Evolutionary conservation across 2,113 vertebrate species (phyloP), one percentile per base, ranked within the genome.

Genomic region (Dipodomys stephensi): DNA sequence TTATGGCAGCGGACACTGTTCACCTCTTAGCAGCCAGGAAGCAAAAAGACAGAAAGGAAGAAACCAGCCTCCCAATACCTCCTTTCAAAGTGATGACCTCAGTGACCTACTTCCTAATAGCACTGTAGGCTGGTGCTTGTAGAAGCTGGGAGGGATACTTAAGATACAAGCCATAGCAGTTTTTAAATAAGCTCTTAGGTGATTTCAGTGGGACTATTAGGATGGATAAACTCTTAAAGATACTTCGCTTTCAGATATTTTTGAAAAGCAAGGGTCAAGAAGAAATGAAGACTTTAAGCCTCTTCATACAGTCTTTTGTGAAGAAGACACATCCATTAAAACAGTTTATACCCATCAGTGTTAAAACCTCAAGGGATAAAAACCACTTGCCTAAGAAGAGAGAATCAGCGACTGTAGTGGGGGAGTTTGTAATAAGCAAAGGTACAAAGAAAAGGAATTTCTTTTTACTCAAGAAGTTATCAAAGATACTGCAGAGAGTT

Each of bases 231-330:
- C 67, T 91, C 60, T 71, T 20, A 44, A 27, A 7, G 27, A 80
- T 35, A 35, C 11, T 28, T 91, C 65, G 8, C 35, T 76, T 88
- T 67, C 72, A 86, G 81, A 71, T 35, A 49, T 27, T 62, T 64
- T 67, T 81, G 13, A 78, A 83, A 94, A 93, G 49, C 57, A 79
- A 35, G 8, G 4, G 11, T 90, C 16, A 88, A 90, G 64, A 90
- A 86, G 30, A 94, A 93, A 81, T 64, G 18, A 94, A 44, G 22
- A 85, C 22, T 22, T 68, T 44, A 95, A 90, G 44, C 8, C 49
- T 91, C 78, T 91, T 77, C 49, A 88, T 39, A 65, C 49, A 44
- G n/a, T 77, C 64, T 94, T 93, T 82, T 73, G n/a, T 93, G 77
- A 89, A 94, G 62, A 87, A 60, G 19, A 74, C 65, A 86, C 28